Evolutionary conservation across 2,797 vertebrate genomes (phyloP), one percentile per base, ranked within the genome.

Genomic region (Danio kyathit): DNA sequence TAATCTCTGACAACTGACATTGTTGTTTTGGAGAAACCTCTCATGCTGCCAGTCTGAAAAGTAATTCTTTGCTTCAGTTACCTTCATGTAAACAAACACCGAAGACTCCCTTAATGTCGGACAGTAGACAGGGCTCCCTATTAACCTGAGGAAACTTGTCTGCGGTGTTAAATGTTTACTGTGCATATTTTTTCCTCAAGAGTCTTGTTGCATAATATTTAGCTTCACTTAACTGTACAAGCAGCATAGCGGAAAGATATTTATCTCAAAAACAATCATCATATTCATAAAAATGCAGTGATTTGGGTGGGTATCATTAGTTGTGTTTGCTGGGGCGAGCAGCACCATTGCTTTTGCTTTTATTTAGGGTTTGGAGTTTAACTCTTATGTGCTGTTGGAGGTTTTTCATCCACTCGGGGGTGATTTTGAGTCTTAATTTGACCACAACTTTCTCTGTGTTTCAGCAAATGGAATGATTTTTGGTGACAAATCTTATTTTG

Each of bases 71-170:
- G 54, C 71, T 76, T 82, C 9, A 21, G 44, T 76, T 70, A 21
- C 49, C 41, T 60, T 81, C 21, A 63, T 43, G 80, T 75, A 82
- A 82, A 76, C 80, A 54, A 65, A 76, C 73, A 74, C 74, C 56
- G 13, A 38, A 69, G 63, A 52, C 63, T 67, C 14, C 21, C 43
- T 13, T 17, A 60, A 59, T 43, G 41, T 81, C n/a, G 0, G 44
- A 56, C 43, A 67, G 41, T 74, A 66, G 71, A 66, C 61, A 67
- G 43, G 61, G 46, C 19, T 81, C 11, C 60, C 54, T 66, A 40
- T 81, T 57, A 67, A 81, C 71, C 77, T 9, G 49, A 80, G 40
- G 54, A 65, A 65, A 65, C 19, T n/a, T 63, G 48, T 54, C 59
- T 72, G 46, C 7, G 3, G 41, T 29, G 65, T 52, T 72, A 6